phyloP scores from a whole-genome alignment of 2,797 vertebrate genomes.

The Uromys caudimaculatus region DNA sequence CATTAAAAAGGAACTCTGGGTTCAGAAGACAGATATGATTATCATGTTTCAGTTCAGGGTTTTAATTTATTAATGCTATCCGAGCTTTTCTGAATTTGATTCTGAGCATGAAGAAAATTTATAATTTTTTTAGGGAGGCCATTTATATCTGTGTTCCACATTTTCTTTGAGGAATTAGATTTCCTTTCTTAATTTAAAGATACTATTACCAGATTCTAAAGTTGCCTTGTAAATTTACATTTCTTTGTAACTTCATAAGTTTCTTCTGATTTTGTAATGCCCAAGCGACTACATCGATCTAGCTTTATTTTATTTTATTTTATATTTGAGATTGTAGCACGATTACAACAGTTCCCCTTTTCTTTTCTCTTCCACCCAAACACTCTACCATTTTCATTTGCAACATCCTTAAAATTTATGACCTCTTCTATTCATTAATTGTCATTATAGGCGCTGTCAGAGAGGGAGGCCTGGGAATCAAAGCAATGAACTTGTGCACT shows the following conservation, averaged over 20 bases:
- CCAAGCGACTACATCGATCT: neutral
- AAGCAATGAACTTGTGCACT: neutral
- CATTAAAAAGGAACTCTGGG: slow-evolving; percentile 19
- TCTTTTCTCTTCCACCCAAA: neutral
- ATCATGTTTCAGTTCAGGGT: slow-evolving; percentile 24
- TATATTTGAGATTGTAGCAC: neutral
- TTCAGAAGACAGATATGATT: slow-evolving; percentile 6
- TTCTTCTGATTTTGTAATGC: neutral
- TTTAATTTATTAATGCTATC: slow-evolving; percentile 16
- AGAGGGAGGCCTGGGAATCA: accelerated
- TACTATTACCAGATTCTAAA: neutral
- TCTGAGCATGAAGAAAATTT: neutral
- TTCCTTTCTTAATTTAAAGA: neutral
- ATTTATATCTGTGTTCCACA: neutral
- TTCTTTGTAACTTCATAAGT: neutral
- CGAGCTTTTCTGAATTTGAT: slow-evolving; percentile 27
- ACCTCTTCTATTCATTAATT: neutral
- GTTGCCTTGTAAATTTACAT: neutral
- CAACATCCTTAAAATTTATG: neutral
- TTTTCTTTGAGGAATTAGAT: neutral
- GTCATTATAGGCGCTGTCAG: neutral
- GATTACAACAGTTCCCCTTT: neutral
- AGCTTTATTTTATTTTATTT: neutral
- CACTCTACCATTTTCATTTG: no score
- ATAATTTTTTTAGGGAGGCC: neutral